These are phyloP conservation scores for Hemicrepidius hirtus DNA, from an alignment of 2,888 invertebrate genomes.

Conservation along the genomic window DNA sequence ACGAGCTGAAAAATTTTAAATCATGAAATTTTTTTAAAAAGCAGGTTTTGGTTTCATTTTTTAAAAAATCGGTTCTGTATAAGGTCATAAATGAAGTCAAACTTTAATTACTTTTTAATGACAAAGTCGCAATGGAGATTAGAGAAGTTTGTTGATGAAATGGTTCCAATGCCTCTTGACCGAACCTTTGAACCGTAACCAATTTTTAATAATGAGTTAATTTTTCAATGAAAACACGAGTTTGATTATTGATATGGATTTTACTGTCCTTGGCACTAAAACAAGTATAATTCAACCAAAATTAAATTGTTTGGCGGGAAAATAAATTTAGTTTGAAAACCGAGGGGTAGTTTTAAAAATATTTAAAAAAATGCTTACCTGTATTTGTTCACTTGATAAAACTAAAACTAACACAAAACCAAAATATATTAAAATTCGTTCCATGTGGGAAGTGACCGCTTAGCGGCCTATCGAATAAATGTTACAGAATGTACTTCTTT, in stretches of 20 bases:
- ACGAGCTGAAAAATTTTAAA: too few species aligned
- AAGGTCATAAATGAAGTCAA: not conserved
- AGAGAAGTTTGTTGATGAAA: slow-evolving; percentile 39
- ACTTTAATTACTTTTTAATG: not conserved
- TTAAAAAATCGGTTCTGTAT: too few species aligned
- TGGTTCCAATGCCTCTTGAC: slow-evolving; percentile 51
- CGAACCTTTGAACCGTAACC: slow-evolving; percentile 48
- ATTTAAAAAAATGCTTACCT: slow-evolving; percentile 22
- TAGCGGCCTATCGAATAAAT: slow-evolving; percentile 64
- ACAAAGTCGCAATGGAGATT: slow-evolving; percentile 16
- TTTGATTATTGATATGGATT: slow-evolving; percentile 4
- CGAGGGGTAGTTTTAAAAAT: not conserved
- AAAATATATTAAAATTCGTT: slow-evolving; percentile 43
- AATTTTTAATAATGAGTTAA: slow-evolving; percentile 44
- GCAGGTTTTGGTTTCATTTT: too few species aligned
- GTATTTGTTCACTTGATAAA: slow-evolving; percentile 23
- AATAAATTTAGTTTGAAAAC: too few species aligned
- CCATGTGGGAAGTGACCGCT: slow-evolving; percentile 65
- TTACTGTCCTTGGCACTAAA: slow-evolving; percentile 24
- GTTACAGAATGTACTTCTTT: slow-evolving; percentile 66
- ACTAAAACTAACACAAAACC: slow-evolving; percentile 17
- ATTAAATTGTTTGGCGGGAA: not conserved
- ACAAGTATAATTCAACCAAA: not conserved
- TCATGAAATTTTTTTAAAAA: too few species aligned
- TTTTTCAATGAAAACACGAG: slow-evolving; percentile 22